A percentile compares a stretch with the other conserved stretches of the same genome.
Evolutionary conservation across 2,888 invertebrate genomes (phyloP).

Genomic region (Sinotaia quadrata): DNA sequence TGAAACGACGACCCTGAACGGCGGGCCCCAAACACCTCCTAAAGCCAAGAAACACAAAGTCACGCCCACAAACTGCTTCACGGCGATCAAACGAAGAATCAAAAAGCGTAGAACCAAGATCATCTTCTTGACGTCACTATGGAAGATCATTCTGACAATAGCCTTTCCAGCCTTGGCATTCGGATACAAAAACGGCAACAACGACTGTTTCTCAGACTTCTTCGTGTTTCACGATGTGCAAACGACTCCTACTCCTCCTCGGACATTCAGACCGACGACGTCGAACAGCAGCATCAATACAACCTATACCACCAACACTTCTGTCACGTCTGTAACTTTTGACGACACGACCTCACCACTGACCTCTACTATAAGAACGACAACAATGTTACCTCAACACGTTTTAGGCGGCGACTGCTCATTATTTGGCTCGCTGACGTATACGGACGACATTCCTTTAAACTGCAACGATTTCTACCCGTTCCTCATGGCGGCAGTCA

Average conservation of each 20-base stretch:
- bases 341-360: too few relatives aligned
- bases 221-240: conserved; percentile 26
- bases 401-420: conserved; percentile 22
- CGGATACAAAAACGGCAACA: conserved; percentile 12
- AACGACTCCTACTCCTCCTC: too few relatives aligned
- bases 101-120: conserved; percentile 44
- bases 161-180: conserved; percentile 32
- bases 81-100: conserved; percentile 38
- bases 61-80: conserved; percentile 2
- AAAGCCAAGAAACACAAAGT: not conserved
- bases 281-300: not conserved
- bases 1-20: too few relatives aligned
- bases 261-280: too few relatives aligned
- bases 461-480: conserved; percentile 39
- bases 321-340: too few relatives aligned
- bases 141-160: conserved; percentile 51
- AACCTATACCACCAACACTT: not conserved
- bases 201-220: conserved; percentile 28
- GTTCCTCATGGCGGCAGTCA: conserved; percentile 42
- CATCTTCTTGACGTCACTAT: conserved; percentile 39
- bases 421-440: conserved; percentile 16
- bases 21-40: not conserved
- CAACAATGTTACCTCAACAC: too few relatives aligned
- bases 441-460: conserved; percentile 11
- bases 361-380: too few relatives aligned